Evolutionary conservation across 1,140 invertebrate species (phyloP).

Genomic region (Meteorus sp.): DNA sequence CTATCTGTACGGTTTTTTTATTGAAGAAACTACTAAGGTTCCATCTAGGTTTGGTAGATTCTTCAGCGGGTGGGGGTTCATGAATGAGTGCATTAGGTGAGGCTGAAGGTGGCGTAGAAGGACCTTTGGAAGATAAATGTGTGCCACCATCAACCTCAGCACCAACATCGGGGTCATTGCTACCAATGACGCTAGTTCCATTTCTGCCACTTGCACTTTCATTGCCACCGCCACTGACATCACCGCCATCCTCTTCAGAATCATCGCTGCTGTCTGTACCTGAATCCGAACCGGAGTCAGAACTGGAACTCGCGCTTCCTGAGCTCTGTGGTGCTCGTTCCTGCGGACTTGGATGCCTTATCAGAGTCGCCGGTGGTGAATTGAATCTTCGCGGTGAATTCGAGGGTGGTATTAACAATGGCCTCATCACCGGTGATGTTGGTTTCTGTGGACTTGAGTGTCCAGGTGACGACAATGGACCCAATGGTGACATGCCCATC

Average conservation of each 20-base stretch:
- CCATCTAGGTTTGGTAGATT: constrained; percentile 58
- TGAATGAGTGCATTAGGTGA: constrained; percentile 49
- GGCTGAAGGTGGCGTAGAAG: constrained; percentile 46
- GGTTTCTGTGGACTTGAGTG: constrained; percentile 31
- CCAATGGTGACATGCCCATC: constrained; percentile 44
- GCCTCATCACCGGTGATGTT: constrained; percentile 13
- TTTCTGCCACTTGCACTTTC: constrained; percentile 48
- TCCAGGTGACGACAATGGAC: constrained; percentile 37
- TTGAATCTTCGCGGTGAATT: constrained; percentile 36
- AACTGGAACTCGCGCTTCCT: constrained; percentile 54
- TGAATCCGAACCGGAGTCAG: constrained; percentile 60
- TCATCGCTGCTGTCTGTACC: constrained; percentile 61
- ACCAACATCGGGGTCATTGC: constrained; percentile 61
- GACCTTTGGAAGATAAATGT: constrained; percentile 37
- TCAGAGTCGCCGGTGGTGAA: constrained; percentile 29
- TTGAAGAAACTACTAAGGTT: constrained; percentile 60
- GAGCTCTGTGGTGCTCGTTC: constrained; percentile 48
- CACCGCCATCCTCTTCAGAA: too few relatives aligned
- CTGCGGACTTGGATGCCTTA: constrained; percentile 48
- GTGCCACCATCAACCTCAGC: constrained; percentile 51
- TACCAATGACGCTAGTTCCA: too few relatives aligned
- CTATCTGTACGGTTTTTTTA: constrained; percentile 40
- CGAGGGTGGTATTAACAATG: too few relatives aligned
- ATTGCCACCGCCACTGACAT: too few relatives aligned
- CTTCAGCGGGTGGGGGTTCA: constrained; percentile 47